A percentile compares a stretch with the other conserved stretches of the same genome.
Conservation (phyloP, 2,797 vertebrate genomes). For the Amniataba percoides region DNA sequence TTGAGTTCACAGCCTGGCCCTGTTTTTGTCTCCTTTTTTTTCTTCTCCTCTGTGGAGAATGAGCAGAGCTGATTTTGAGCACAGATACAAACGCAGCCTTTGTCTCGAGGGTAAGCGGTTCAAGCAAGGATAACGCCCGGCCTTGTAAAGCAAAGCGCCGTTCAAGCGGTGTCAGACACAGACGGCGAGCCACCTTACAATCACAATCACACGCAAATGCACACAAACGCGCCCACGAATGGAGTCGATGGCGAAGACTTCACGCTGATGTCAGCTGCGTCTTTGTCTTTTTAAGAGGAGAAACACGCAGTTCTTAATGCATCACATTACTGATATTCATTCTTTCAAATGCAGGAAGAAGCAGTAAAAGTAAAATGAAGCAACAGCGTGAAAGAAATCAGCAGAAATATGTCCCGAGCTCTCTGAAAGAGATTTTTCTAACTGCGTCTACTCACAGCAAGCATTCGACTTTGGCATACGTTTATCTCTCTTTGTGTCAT, state of each 20-base stretch:
- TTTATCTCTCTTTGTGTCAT: too few species aligned
- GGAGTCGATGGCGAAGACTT: background rate
- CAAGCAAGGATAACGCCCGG: conserved; percentile 40
- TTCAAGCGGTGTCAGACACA: conserved; percentile 6
- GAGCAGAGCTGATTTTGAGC: conserved; percentile 50
- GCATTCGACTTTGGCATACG: too few species aligned
- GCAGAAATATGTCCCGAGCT: background rate
- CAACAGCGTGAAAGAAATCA: background rate
- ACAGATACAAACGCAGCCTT: conserved; percentile 58
- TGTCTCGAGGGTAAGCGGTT: conserved; percentile 58
- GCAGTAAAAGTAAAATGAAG: background rate
- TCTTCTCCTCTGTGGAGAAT: conserved; percentile 38
- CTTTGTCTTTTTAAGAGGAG: background rate
- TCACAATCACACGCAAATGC: background rate
- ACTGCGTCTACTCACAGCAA: too few species aligned
- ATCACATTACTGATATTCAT: background rate
- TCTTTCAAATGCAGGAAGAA: background rate
- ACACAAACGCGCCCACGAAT: background rate
- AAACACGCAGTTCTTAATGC: background rate
- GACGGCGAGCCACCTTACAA: conserved; percentile 1
- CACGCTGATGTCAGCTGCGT: background rate
- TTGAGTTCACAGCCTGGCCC: conserved; percentile 46
- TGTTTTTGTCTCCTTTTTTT: background rate
- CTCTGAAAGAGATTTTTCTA: background rate
- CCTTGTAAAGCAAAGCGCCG: conserved; percentile 40